Evolutionary conservation across 2,113 vertebrate genomes (phyloP), one percentile per base, ranked within the genome.

Genomic region (Pterocles orientalis): DNA sequence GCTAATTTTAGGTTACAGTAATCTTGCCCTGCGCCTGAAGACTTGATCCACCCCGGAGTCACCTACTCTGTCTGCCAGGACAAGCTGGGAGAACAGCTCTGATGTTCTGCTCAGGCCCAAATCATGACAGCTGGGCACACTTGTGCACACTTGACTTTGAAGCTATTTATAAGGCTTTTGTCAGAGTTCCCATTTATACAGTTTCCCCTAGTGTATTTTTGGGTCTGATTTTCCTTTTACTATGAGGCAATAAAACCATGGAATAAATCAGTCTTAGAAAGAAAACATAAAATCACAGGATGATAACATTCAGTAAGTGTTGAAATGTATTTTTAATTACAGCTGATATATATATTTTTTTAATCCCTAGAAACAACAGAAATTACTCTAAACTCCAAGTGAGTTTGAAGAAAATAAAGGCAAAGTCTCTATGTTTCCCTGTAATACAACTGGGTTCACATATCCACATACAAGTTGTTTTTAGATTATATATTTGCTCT

Each of bases 91-190:
- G 43, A 41, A 83, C n/a, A 78, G 48, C 77, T 86, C 81, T 41
- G 54, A 5, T 45, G 39, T 66, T 58, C n/a, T 54, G 64, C 77
- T 65, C 36, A 9, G 58, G 26, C 62, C 81, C 68, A 31, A 7
- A 80, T 33, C 24, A 6, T 41, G 88, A 26, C 94, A 93, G 95
- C 95, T 92, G 94, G 36, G 65, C 86, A 69, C 48, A 21, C 69
- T 50, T 56, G 61, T 5, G 25, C 73, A 84, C 60, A 33, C 86
- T 58, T 78, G 71, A 43, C 87, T 90, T 51, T 50, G 88, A 9
- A 68, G 60, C 73, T 94, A 69, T 92, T 91, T 93, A 84, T 79
- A 88, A 86, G 72, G 19, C 14, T 71, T 60, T 53, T 89, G 89
- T 94, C 93, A 92, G 48, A 73, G 69, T 28, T 94, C 76, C 73